Conservation (phyloP, 2,113 vertebrate species). For the Smithornis capensis region DNA sequence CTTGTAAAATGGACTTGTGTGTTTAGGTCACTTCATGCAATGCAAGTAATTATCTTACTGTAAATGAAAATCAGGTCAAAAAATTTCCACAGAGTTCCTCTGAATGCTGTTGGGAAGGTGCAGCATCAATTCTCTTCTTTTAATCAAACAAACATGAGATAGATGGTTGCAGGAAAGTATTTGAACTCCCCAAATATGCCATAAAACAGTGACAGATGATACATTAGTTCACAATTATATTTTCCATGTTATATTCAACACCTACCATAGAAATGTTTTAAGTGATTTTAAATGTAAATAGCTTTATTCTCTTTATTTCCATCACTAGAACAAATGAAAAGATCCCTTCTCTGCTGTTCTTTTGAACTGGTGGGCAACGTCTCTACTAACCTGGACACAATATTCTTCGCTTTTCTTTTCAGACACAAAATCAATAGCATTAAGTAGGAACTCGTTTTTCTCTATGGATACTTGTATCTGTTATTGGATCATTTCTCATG, state of each 20-base stretch:
- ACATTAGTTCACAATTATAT: not conserved
- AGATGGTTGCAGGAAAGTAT: not conserved
- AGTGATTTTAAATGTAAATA: not conserved
- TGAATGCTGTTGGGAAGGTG: not conserved
- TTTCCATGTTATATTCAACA: not conserved
- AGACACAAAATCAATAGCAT: slow-evolving; percentile 12
- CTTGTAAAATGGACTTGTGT: too few relatives aligned
- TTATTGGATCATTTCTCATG: slow-evolving; percentile 47
- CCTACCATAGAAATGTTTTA: not conserved
- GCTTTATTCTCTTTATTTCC: not conserved
- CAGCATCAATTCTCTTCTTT: not conserved
- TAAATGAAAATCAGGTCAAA: not conserved
- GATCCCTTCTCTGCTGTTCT: not conserved
- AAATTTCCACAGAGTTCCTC: not conserved
- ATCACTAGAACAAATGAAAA: not conserved
- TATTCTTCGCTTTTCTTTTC: slow-evolving; percentile 22
- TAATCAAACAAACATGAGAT: not conserved
- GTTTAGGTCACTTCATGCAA: not conserved
- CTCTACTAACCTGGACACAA: not conserved
- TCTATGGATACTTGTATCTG: slow-evolving; percentile 15
- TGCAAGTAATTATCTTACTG: not conserved
- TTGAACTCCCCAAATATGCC: not conserved
- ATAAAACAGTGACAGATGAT: not conserved
- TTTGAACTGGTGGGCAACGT: not conserved
- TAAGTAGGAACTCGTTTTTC: slow-evolving; percentile 26